Percentiles rank a stretch among this genome's conserved stretches.
Conservation (phyloP, 1,140 invertebrate species). For the Formica exsecta region DNA sequence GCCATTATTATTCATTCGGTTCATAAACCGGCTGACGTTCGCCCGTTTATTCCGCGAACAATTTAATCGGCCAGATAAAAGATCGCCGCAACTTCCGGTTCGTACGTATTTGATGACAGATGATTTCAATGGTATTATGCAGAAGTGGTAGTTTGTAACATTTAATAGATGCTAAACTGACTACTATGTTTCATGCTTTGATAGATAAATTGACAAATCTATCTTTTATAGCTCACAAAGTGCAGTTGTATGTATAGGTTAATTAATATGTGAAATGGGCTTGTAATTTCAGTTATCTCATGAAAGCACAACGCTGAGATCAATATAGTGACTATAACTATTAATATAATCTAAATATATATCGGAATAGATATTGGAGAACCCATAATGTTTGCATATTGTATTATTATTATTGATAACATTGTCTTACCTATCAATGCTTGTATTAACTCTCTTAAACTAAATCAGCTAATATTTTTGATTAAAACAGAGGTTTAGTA, state of each 20-base stretch:
- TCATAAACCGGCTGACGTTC: slow-evolving; percentile 40
- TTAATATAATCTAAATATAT: slow-evolving; percentile 19
- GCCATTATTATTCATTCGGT: slow-evolving; percentile 68
- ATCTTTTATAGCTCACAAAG: slow-evolving; percentile 25
- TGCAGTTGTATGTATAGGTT: not conserved
- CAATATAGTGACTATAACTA: slow-evolving; percentile 22
- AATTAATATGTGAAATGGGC: slow-evolving; percentile 27
- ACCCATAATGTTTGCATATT: not conserved
- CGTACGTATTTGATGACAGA: not conserved
- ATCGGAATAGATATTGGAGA: not conserved
- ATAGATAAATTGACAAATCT: slow-evolving; percentile 44
- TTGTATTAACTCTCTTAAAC: not conserved
- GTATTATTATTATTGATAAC: slow-evolving; percentile 35
- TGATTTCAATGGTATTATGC: slow-evolving; percentile 1
- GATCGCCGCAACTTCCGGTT: slow-evolving; percentile 20
- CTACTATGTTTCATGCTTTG: slow-evolving; percentile 21
- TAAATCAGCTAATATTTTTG: too few relatives aligned
- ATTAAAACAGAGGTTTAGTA: too few relatives aligned
- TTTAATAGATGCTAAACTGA: slow-evolving; percentile 22
- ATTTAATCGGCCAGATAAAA: slow-evolving; percentile 13
- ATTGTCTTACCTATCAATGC: not conserved
- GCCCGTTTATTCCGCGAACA: slow-evolving; percentile 15
- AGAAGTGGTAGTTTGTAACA: not conserved
- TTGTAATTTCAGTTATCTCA: slow-evolving; percentile 43
- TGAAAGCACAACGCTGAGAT: slow-evolving; percentile 37